Evolutionary conservation across 92 coral and sea anemone genomes (phyloP).

Genomic region (Phenganax stokvisi): DNA sequence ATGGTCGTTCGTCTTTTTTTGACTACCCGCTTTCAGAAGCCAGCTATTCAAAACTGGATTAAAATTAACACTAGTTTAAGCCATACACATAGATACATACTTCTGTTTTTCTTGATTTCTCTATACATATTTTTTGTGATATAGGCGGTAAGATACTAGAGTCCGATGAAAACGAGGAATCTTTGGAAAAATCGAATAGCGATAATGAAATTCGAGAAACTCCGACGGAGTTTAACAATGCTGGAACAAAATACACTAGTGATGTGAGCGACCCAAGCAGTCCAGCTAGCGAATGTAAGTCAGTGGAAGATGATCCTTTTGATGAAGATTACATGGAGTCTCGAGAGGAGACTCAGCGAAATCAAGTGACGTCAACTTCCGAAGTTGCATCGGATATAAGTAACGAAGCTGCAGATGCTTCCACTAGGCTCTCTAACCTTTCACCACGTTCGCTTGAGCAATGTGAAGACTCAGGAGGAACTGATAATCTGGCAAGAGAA

Average conservation of each 20-base stretch:
- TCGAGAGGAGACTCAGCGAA: constrained; percentile 11
- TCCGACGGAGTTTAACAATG: background rate
- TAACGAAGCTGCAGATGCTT: constrained; percentile 23
- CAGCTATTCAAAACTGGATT: too few species aligned
- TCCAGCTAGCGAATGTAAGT: constrained; percentile 37
- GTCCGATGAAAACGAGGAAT: constrained; percentile 30
- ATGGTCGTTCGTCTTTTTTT: too few species aligned
- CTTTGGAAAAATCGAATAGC: constrained; percentile 3
- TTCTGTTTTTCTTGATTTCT: background rate
- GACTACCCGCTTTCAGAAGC: too few species aligned
- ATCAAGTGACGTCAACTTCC: constrained; percentile 26
- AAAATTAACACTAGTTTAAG: too few species aligned
- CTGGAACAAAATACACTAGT: constrained; percentile 22
- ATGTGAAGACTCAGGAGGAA: background rate
- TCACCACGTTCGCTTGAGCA: background rate
- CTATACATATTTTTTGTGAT: background rate
- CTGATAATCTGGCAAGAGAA: background rate
- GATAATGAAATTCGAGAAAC: constrained; percentile 20
- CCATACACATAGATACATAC: too few species aligned
- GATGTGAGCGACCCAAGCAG: constrained; percentile 17
- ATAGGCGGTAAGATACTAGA: constrained; percentile 2
- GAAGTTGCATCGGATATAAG: constrained; percentile 32
- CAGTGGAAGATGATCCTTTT: background rate
- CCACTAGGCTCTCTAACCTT: background rate
- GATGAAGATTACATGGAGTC: constrained; percentile 27